phyloP scores from a whole-genome alignment of 2,888 invertebrate species.

The Gandaritis pyraliata region DNA sequence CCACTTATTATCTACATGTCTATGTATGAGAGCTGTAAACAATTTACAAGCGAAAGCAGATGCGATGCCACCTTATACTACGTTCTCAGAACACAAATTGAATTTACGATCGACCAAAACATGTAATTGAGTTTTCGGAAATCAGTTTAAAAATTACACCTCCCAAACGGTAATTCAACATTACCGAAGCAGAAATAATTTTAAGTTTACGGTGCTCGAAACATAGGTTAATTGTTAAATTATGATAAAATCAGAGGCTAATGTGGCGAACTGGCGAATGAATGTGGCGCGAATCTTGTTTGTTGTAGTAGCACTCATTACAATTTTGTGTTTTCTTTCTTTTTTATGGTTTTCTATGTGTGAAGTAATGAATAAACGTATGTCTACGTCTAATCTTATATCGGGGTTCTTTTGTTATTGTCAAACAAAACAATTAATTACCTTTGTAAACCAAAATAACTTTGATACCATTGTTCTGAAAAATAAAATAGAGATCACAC shows the following conservation, averaged over 20 bases:
- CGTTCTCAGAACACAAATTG: slow-evolving; percentile 50
- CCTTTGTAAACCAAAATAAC: no score
- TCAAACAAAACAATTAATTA: no score
- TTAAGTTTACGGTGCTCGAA: slow-evolving; percentile 29
- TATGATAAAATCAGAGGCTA: not conserved
- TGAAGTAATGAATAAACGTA: no score
- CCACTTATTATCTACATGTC: no score
- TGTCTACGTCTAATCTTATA: no score
- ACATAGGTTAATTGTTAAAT: slow-evolving; percentile 26
- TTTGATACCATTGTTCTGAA: no score
- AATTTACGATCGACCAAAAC: slow-evolving; percentile 52
- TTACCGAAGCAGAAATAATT: slow-evolving; percentile 34
- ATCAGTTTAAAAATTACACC: slow-evolving; percentile 41
- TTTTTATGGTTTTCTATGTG: no score
- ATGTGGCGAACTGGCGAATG: no score
- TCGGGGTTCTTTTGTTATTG: no score
- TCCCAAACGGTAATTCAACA: slow-evolving; percentile 38
- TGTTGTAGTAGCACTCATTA: no score
- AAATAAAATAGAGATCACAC: no score
- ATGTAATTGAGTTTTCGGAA: slow-evolving; percentile 54
- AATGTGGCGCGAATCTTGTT: not conserved
- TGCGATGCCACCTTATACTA: slow-evolving; percentile 12
- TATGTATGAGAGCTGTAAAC: slow-evolving; percentile 3
- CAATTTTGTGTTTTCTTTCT: no score
- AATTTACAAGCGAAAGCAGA: slow-evolving; percentile 33